phyloP scores from a whole-genome alignment of 2,797 vertebrate genomes.

The Coregonus suidteri region DNA sequence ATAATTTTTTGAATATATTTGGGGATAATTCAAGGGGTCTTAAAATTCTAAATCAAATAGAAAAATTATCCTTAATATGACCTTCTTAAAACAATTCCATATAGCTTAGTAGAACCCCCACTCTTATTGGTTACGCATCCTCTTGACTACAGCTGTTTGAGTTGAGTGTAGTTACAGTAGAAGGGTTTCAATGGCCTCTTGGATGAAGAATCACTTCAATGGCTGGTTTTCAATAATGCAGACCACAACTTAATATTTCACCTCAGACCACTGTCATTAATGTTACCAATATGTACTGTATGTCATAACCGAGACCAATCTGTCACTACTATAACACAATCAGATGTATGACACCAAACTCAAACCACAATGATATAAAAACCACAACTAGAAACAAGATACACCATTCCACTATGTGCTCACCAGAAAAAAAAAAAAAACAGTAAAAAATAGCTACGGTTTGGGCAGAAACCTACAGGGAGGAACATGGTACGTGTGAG shows the following conservation, averaged over 20 bases:
- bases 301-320: background rate
- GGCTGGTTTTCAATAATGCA: background rate
- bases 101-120: too few relatives aligned
- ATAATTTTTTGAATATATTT: too few relatives aligned
- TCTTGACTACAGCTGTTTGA: background rate
- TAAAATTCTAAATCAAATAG: too few relatives aligned
- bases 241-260: background rate
- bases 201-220: background rate
- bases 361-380: background rate
- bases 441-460: background rate
- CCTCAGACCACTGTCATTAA: background rate
- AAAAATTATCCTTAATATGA: too few relatives aligned
- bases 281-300: background rate
- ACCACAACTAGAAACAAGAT: background rate
- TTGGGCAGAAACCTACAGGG: conserved; percentile 5
- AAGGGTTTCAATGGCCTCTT: background rate
- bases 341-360: background rate
- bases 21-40: too few relatives aligned
- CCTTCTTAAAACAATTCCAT: too few relatives aligned
- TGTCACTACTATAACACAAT: background rate
- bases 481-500: conserved; percentile 46
- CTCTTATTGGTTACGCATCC: background rate
- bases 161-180: background rate
- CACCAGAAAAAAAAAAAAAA: background rate
- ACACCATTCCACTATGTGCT: background rate